These are phyloP conservation scores for Dromas ardeola DNA, from an alignment of 2,113 vertebrate species.

Conservation along the genomic window DNA sequence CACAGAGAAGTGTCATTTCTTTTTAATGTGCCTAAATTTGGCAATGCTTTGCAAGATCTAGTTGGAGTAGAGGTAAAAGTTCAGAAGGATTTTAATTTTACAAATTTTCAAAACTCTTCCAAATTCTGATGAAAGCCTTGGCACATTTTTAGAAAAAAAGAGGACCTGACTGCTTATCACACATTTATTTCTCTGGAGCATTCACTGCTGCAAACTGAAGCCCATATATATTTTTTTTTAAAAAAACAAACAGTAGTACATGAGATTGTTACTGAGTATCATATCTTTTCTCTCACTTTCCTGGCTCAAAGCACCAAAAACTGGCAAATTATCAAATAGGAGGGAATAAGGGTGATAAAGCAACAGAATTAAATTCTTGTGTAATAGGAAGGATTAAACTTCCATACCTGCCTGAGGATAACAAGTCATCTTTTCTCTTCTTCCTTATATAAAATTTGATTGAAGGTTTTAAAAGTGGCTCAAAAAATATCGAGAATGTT, in stretches of 20 bases:
- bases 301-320: not conserved
- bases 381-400: slow-evolving; percentile 19
- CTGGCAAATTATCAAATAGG: not conserved
- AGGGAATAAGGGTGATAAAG: not conserved
- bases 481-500: not conserved
- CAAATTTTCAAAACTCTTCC: not conserved
- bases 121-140: not conserved
- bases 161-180: not conserved
- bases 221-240: not conserved
- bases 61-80: not conserved
- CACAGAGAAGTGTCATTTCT: not conserved
- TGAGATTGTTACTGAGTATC: not conserved
- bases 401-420: not conserved
- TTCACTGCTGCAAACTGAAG: not conserved
- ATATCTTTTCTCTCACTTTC: not conserved
- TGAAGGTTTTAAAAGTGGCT: not conserved
- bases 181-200: not conserved
- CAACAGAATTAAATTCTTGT: not conserved
- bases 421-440: slow-evolving; percentile 2
- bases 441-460: not conserved
- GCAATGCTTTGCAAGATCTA: not conserved
- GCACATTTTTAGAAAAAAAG: not conserved
- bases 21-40: not conserved
- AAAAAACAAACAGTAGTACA: not conserved
- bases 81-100: not conserved